Evolutionary conservation across 2,113 vertebrate genomes (phyloP), one percentile per base, ranked within the genome.

Genomic region (Melanocharis versteri): DNA sequence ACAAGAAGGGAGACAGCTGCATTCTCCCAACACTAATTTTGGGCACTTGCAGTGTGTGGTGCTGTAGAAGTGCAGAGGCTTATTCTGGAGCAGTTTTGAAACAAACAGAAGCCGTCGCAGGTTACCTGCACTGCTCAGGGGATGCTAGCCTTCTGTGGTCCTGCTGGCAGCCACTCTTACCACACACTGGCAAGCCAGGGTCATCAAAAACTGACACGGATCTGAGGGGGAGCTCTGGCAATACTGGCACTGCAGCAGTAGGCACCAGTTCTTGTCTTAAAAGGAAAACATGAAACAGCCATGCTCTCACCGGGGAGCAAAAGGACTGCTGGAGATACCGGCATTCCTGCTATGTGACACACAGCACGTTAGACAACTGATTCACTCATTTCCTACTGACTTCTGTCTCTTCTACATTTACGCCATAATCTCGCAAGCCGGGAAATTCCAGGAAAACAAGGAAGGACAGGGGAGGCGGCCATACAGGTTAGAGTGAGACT

Each of bases 391-490:
- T 92, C 62, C 33, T 58, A 53, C 50, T 53, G 62, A 53, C 58
- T 82, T 75, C 66, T 93, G 66, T 73, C 96, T 94, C 68, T 79
- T 85, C 83, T 76, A 68, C 33, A 66, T 86, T 91, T 91, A 93
- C 11, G 5, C 70, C 92, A 84, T 56, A 53, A 84, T 92, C 96
- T 97, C 33, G 61, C 91, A 98, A 98, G 76, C 42, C 0, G 9
- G 93, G 96, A 97, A 97, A 44, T 97, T 98, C 92, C 93, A 88
- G 18, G n/a, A 31, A 62, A 53, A 68, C 35, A 31, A 84, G 44
- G 61, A 72, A 85, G 88, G 72, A 60, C 75, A 28, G 33, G 20
- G 47, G 27, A 83, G 61, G 45, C 2, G 1, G 79, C 79, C 45
- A 20, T 45, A 10, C 61, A 84, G 35, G 60, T 80, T 62, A 70